Percentiles rank a stretch among this genome's conserved stretches.
Evolutionary conservation across 2,888 invertebrate genomes (phyloP).

Genomic region (Sisyra nigra): DNA sequence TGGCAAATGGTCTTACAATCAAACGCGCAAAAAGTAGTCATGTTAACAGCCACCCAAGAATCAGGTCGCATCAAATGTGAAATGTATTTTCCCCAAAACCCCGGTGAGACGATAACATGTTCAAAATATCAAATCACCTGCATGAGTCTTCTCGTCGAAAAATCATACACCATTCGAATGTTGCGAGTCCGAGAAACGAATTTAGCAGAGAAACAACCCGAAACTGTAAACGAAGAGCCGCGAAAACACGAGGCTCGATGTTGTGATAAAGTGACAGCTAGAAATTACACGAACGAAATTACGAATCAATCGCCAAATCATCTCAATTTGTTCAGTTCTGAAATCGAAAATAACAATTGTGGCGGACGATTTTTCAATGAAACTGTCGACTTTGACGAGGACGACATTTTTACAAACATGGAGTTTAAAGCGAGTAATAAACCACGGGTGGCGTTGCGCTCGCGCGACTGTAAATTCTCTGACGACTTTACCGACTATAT

Average conservation of each 20-base stretch:
- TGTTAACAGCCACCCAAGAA: conserved; percentile 82
- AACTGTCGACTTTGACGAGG: conserved; percentile 23
- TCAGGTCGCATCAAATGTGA: conserved; percentile 78
- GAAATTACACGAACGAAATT: not conserved
- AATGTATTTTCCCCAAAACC: conserved; percentile 54
- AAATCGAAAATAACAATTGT: conserved; percentile 1
- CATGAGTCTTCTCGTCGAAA: conserved; percentile 5
- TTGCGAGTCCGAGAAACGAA: conserved; percentile 6
- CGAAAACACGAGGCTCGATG: not conserved
- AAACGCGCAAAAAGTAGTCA: conserved; percentile 37
- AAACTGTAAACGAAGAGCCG: not conserved
- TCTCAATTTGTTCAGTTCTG: not conserved
- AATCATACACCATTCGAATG: conserved; percentile 7
- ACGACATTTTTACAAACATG: conserved; percentile 6
- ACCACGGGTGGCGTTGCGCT: conserved; percentile 1
- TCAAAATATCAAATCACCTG: conserved; percentile 7
- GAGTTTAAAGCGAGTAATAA: not conserved
- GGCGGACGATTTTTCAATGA: not conserved
- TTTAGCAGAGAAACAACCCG: not conserved
- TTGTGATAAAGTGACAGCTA: conserved; percentile 4
- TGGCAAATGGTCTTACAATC: conserved; percentile 67
- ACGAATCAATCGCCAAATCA: not conserved
- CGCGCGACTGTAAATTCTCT: conserved; percentile 8
- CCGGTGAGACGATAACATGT: conserved; percentile 2
- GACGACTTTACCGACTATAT: conserved; percentile 7